Evolutionary conservation across 2,888 invertebrate genomes (phyloP).

Genomic region (Netelia fuscicornis): DNA sequence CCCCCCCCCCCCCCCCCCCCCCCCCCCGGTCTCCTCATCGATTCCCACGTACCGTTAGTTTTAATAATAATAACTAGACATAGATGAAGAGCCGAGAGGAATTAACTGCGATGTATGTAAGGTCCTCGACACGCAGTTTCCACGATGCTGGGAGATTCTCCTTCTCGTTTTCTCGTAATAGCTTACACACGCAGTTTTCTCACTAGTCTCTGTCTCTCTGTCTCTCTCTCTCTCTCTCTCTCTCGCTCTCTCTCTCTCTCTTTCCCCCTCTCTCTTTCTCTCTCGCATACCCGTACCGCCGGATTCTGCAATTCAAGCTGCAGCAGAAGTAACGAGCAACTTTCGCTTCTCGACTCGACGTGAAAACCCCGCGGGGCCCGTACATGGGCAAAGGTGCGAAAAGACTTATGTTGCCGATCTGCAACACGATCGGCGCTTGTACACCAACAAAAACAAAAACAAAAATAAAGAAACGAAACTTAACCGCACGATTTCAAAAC

Average conservation of each 20-base stretch:
- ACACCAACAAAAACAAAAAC: too few species aligned
- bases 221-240: not conserved
- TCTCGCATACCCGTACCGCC: not conserved
- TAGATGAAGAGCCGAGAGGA: constrained; percentile 7
- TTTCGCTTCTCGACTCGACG: constrained; percentile 56
- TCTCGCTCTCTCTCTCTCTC: not conserved
- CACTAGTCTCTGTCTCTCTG: not conserved
- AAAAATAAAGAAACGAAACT: too few species aligned
- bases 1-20: not conserved
- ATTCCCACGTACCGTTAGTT: constrained; percentile 50
- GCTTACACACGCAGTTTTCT: constrained; percentile 30
- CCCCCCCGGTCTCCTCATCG: constrained; percentile 37
- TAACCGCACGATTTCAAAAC: too few species aligned
- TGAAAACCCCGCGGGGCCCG: constrained; percentile 48
- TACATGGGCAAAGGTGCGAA: constrained; percentile 55
- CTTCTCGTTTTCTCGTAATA: constrained; percentile 18
- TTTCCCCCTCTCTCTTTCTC: not conserved
- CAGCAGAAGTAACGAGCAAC: constrained; percentile 43
- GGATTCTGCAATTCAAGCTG: constrained; percentile 28
- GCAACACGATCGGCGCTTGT: too few species aligned
- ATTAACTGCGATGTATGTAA: constrained; percentile 33
- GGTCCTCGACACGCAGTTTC: constrained; percentile 25
- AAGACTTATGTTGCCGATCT: constrained; percentile 11
- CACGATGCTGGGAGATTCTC: constrained; percentile 16
- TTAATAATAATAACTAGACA: constrained; percentile 12